A percentile compares a stretch with the other conserved stretches of the same genome.
These are phyloP conservation scores for Leptura quadrifasciata DNA, from an alignment of 2,888 invertebrate genomes.

Conservation along the genomic window DNA sequence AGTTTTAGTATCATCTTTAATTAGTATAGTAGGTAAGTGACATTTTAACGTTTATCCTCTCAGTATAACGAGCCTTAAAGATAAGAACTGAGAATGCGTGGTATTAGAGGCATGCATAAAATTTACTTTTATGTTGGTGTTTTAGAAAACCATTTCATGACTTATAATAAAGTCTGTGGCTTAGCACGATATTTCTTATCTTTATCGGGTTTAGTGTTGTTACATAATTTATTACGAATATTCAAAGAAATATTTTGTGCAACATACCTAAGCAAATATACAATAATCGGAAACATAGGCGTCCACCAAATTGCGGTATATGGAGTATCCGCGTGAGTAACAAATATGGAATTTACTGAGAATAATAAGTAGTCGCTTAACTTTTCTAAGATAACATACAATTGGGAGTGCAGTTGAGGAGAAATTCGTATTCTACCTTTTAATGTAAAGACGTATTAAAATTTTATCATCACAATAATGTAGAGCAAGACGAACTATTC, in stretches of 20 bases:
- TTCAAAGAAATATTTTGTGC: slow-evolving; percentile 1
- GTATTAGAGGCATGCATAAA: not conserved
- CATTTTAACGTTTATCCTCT: not conserved
- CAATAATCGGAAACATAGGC: not conserved
- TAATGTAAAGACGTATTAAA: too few species aligned
- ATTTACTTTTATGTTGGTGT: slow-evolving; percentile 3
- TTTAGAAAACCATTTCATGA: not conserved
- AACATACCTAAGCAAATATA: slow-evolving; percentile 1
- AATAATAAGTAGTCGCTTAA: too few species aligned
- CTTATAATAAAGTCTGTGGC: not conserved
- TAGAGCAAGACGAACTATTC: too few species aligned
- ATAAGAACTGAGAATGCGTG: not conserved
- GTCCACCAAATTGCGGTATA: too few species aligned
- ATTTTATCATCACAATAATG: too few species aligned
- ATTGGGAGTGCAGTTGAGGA: too few species aligned
- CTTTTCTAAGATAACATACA: too few species aligned
- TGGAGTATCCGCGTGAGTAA: too few species aligned
- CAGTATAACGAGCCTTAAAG: not conserved
- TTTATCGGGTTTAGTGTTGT: slow-evolving; percentile 4
- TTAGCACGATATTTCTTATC: slow-evolving; percentile 1
- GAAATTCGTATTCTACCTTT: too few species aligned
- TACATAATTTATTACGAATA: slow-evolving; percentile 1
- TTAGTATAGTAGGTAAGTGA: slow-evolving; percentile 73
- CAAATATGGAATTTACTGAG: too few species aligned
- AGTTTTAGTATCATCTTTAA: slow-evolving; percentile 72